Evolutionary conservation across 2,888 invertebrate species (phyloP).

Genomic region (Brachypterus glaber): DNA sequence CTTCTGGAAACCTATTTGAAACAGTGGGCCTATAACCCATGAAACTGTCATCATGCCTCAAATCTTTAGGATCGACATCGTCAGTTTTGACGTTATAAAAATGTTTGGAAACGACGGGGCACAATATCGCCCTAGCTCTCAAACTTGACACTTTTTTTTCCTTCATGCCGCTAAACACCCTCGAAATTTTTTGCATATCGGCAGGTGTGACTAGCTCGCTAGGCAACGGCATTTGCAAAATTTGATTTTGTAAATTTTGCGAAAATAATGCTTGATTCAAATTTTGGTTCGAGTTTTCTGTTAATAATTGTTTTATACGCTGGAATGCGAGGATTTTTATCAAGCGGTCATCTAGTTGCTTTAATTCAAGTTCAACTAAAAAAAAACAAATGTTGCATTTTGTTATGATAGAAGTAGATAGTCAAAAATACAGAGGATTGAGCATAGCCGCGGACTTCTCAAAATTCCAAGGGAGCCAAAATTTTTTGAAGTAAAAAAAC

Average conservation of each 20-base stretch:
- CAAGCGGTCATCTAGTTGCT: constrained; percentile 55
- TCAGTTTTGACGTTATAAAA: constrained; percentile 36
- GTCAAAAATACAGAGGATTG: too few species aligned
- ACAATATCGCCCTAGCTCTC: constrained; percentile 54
- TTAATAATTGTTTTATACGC: constrained; percentile 60
- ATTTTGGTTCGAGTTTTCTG: constrained; percentile 27
- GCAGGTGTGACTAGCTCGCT: constrained; percentile 52
- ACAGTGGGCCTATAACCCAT: constrained; percentile 39
- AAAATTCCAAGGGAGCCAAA: too few species aligned
- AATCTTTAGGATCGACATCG: constrained; percentile 37
- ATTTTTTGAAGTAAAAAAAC: too few species aligned
- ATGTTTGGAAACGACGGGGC: constrained; percentile 49
- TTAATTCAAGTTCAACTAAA: constrained; percentile 48
- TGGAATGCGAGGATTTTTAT: constrained; percentile 70
- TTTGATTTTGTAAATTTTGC: constrained; percentile 26
- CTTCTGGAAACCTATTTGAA: constrained; percentile 39
- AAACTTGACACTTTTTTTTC: constrained; percentile 32
- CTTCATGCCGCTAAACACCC: constrained; percentile 37
- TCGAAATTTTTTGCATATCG: constrained; percentile 38
- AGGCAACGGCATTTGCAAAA: constrained; percentile 48
- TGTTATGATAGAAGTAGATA: too few species aligned
- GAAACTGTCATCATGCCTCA: constrained; percentile 39
- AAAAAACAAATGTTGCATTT: too few species aligned
- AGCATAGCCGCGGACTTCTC: too few species aligned
- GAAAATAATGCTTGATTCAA: constrained; percentile 25